phyloP scores from a whole-genome alignment of 2,888 invertebrate genomes.

The Oscheius sp. region DNA sequence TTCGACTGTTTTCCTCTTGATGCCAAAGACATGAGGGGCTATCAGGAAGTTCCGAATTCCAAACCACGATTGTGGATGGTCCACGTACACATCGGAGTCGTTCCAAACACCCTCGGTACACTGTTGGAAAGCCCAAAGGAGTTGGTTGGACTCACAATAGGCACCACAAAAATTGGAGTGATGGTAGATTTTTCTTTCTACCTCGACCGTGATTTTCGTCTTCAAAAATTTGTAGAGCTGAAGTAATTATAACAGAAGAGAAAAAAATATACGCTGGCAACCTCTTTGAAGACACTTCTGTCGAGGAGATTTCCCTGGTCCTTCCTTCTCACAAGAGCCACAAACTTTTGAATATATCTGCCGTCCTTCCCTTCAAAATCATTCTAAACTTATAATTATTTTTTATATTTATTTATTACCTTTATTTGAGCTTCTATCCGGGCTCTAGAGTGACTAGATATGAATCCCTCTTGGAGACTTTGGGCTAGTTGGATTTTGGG shows the following conservation, averaged over 20 bases:
- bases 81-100: constrained; percentile 31
- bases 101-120: constrained; percentile 31
- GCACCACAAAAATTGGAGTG: constrained; percentile 28
- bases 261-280: constrained; percentile 4
- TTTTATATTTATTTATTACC: background rate
- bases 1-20: background rate
- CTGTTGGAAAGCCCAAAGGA: constrained; percentile 33
- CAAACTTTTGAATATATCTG: constrained; percentile 27
- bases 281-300: background rate
- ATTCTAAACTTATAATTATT: background rate
- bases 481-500: constrained; percentile 19
- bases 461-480: constrained; percentile 31
- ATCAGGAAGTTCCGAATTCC: constrained; percentile 26
- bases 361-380: constrained; percentile 32
- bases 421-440: constrained; percentile 23
- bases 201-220: constrained; percentile 30
- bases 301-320: constrained; percentile 33
- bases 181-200: constrained; percentile 24
- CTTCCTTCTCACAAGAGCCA: constrained; percentile 26
- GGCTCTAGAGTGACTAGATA: constrained; percentile 16
- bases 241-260: background rate
- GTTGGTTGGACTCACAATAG: constrained; percentile 28
- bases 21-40: constrained; percentile 36
- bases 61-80: constrained; percentile 34
- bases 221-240: constrained; percentile 29